A percentile compares a stretch with the other conserved stretches of the same genome.
Conservation (phyloP, 64 coral and sea anemone genomes). For the Orbicella faveolata region DNA sequence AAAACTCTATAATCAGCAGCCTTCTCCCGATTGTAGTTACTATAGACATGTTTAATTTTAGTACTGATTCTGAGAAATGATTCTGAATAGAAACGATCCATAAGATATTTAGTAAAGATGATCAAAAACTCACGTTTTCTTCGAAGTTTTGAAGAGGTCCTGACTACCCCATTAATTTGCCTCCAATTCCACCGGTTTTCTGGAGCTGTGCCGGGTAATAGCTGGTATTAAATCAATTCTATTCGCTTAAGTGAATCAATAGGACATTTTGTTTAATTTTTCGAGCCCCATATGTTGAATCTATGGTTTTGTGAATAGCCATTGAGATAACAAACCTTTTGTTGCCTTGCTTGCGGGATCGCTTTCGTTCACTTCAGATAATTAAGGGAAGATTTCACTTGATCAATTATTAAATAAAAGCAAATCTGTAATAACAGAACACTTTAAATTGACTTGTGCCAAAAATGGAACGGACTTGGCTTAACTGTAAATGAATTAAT, state of each 20-base stretch:
- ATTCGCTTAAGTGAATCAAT: not conserved
- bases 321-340: not conserved
- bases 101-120: not conserved
- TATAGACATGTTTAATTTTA: too few relatives aligned
- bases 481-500: not conserved
- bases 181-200: not conserved
- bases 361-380: not conserved
- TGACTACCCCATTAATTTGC: not conserved
- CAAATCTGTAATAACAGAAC: not conserved
- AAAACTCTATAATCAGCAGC: too few relatives aligned
- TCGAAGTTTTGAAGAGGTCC: not conserved
- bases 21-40: too few relatives aligned
- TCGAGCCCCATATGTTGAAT: not conserved
- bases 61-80: not conserved
- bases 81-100: not conserved
- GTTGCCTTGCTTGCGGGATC: not conserved
- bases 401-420: constrained; percentile 25
- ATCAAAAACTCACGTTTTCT: not conserved
- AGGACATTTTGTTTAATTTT: constrained; percentile 1
- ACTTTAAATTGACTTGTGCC: not conserved
- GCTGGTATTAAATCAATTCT: not conserved
- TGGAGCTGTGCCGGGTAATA: not conserved
- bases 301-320: not conserved
- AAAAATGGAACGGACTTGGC: not conserved
- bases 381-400: not conserved